Evolutionary conservation across 2,888 invertebrate species (phyloP).

Genomic region (Drosophila cracens): DNA sequence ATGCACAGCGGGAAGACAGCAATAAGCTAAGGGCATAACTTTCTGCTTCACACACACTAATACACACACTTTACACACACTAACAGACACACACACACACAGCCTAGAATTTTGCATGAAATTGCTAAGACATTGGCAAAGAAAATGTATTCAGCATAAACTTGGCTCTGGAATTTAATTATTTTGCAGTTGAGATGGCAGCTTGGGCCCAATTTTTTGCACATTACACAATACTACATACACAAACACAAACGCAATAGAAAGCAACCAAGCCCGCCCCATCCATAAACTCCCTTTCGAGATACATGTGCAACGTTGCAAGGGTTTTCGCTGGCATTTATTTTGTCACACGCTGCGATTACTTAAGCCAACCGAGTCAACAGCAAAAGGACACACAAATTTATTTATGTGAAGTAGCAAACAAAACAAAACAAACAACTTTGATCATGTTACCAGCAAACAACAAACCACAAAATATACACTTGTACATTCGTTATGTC

Average conservation of each 20-base stretch:
- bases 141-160: slow-evolving; percentile 61
- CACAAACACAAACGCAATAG: slow-evolving; percentile 21
- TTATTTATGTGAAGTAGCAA: slow-evolving; percentile 5
- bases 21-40: slow-evolving; percentile 78
- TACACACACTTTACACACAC: slow-evolving; percentile 23
- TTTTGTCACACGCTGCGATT: slow-evolving; percentile 68
- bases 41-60: slow-evolving; percentile 37
- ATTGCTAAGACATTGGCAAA: slow-evolving; percentile 60
- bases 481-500: slow-evolving; percentile 8
- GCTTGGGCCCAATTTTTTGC: slow-evolving; percentile 68
- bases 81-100: slow-evolving; percentile 10
- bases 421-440: slow-evolving; percentile 6
- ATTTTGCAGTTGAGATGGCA: slow-evolving; percentile 68
- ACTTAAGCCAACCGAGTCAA: slow-evolving; percentile 54
- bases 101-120: slow-evolving; percentile 61
- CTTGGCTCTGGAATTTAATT: slow-evolving; percentile 74
- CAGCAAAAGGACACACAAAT: slow-evolving; percentile 2
- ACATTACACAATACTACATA: slow-evolving; percentile 57
- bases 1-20: slow-evolving; percentile 72
- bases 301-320: slow-evolving; percentile 52
- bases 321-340: slow-evolving; percentile 63
- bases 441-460: slow-evolving; percentile 10
- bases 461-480: not conserved
- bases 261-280: not conserved
- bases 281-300: not conserved